Percentiles rank a stretch among this genome's conserved stretches.
Evolutionary conservation across 2,888 invertebrate species (phyloP).

Genomic region (Rhamnusium bicolor): DNA sequence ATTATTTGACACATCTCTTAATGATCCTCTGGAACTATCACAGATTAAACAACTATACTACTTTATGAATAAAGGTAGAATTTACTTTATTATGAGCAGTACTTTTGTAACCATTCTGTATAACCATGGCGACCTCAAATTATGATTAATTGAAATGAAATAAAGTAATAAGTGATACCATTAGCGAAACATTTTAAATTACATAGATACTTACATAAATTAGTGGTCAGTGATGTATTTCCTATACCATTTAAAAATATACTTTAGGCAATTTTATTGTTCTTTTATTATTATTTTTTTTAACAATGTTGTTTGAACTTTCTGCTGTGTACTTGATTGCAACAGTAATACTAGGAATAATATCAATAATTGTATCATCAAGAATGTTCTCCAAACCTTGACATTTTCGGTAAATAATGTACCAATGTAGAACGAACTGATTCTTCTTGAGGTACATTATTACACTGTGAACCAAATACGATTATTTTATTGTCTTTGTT

Average conservation of each 20-base stretch:
- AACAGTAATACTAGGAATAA: neutral
- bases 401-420: conserved; percentile 17
- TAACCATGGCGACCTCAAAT: no score
- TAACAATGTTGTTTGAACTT: neutral
- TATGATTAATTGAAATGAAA: neutral
- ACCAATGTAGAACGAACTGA: neutral
- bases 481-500: neutral
- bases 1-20: no score
- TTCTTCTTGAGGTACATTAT: neutral
- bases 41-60: no score
- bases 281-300: neutral
- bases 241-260: neutral
- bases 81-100: no score
- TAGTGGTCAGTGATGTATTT: neutral
- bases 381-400: conserved; percentile 14
- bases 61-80: no score
- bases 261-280: neutral
- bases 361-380: neutral
- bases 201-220: neutral
- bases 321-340: neutral
- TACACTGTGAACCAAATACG: neutral
- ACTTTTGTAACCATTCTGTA: no score
- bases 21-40: no score
- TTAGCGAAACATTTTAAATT: neutral
- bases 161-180: neutral